Conservation (phyloP, 2,797 vertebrate species). For the Epinephelus awoara region DNA sequence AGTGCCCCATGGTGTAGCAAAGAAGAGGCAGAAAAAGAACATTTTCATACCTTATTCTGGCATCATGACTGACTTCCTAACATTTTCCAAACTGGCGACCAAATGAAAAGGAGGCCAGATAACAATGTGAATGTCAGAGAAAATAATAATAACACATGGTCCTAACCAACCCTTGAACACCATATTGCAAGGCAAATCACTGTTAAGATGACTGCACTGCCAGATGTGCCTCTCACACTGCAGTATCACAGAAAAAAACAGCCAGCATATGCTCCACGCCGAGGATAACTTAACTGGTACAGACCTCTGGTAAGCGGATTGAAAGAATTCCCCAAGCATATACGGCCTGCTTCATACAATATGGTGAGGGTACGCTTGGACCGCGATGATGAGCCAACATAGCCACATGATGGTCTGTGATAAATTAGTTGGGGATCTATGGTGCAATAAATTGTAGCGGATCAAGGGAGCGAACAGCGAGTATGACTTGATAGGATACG, state of each 20-base stretch:
- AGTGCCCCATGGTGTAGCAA: neutral
- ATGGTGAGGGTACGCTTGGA: slow-evolving; percentile 60
- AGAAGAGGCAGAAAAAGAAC: neutral
- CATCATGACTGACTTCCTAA: slow-evolving; percentile 14
- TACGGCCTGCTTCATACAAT: slow-evolving; percentile 66
- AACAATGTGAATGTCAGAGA: slow-evolving; percentile 44
- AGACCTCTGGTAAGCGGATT: slow-evolving; percentile 63
- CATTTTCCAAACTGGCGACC: slow-evolving; percentile 17
- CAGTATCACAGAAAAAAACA: slow-evolving; percentile 40
- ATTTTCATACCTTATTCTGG: slow-evolving; percentile 9
- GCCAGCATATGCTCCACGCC: slow-evolving; percentile 61
- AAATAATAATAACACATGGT: slow-evolving; percentile 47
- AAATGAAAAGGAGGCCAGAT: slow-evolving; percentile 38
- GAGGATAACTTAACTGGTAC: slow-evolving; percentile 64
- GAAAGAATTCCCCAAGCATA: slow-evolving; percentile 65
- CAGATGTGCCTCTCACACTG: slow-evolving; percentile 69
- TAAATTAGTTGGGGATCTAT: slow-evolving; percentile 60
- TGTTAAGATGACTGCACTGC: slow-evolving; percentile 54
- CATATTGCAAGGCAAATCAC: slow-evolving; percentile 67
- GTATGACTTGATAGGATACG: slow-evolving; percentile 36
- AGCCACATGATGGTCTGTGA: slow-evolving; percentile 48
- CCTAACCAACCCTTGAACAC: slow-evolving; percentile 53
- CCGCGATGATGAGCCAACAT: slow-evolving; percentile 48
- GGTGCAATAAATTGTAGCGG: slow-evolving; percentile 48
- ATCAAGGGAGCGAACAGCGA: slow-evolving; percentile 36